phyloP scores from a whole-genome alignment of 37 sponge, comb jelly and placozoan species.

The Cliona cf. orientalis region DNA sequence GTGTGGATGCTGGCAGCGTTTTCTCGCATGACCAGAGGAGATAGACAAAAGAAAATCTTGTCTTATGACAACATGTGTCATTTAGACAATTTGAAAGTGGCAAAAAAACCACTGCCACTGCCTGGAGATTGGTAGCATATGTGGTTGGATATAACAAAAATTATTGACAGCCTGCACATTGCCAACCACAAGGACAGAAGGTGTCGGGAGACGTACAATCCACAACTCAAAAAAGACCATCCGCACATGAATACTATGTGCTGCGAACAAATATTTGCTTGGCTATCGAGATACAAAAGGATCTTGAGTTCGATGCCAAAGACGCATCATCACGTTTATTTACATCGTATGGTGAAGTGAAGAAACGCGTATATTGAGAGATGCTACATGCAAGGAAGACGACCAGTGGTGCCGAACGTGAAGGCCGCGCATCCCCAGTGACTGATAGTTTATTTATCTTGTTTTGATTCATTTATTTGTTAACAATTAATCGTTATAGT shows the following conservation, averaged over 20 bases:
- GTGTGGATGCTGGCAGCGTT: slow-evolving; percentile 17
- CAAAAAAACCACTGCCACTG: slow-evolving; percentile 32
- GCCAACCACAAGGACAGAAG: slow-evolving; percentile 14
- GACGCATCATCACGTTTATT: slow-evolving; percentile 36
- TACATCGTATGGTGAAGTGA: slow-evolving; percentile 42
- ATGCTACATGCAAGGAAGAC: too few relatives aligned
- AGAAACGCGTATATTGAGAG: too few relatives aligned
- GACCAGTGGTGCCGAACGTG: too few relatives aligned
- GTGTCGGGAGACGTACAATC: slow-evolving; percentile 16
- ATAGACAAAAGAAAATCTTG: slow-evolving; percentile 11
- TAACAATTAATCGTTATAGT: too few relatives aligned
- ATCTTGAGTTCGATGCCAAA: slow-evolving; percentile 48
- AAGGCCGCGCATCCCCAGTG: too few relatives aligned
- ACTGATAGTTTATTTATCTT: too few relatives aligned
- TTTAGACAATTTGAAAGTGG: slow-evolving; percentile 18
- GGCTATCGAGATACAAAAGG: slow-evolving; percentile 40
- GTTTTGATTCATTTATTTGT: too few relatives aligned
- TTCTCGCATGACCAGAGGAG: neutral
- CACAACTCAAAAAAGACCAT: slow-evolving; percentile 1
- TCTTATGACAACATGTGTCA: slow-evolving; percentile 70
- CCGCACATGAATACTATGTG: slow-evolving; percentile 12
- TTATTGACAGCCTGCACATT: slow-evolving; percentile 40
- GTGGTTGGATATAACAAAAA: slow-evolving; percentile 39
- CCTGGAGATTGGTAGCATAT: slow-evolving; percentile 3
- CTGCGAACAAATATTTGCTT: slow-evolving; percentile 56